These are phyloP conservation scores for Sicus ferrugineus DNA, from an alignment of 2,888 invertebrate genomes.

Conservation along the genomic window DNA sequence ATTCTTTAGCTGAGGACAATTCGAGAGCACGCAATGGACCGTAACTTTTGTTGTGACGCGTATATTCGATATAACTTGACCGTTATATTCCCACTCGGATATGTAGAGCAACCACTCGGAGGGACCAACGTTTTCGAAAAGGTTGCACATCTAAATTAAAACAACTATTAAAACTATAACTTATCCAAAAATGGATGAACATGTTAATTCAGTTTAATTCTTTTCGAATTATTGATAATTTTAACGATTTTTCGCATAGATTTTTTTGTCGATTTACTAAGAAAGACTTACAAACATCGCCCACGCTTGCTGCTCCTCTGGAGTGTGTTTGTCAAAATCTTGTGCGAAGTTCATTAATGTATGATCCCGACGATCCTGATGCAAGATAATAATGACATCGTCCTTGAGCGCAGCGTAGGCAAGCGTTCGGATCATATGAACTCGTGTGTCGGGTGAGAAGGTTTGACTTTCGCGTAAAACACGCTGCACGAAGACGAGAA, in stretches of 20 bases:
- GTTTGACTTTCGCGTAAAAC: constrained; percentile 71
- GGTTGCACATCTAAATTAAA: constrained; percentile 81
- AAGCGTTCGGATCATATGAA: constrained; percentile 75
- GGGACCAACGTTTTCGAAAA: constrained; percentile 87
- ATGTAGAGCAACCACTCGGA: constrained; percentile 95
- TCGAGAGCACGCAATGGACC: constrained; percentile 82
- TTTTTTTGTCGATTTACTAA: neutral
- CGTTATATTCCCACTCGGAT: constrained; percentile 86
- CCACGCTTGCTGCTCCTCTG: constrained; percentile 80
- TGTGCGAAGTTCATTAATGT: constrained; percentile 87
- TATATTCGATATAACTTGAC: constrained; percentile 84
- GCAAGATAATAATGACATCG: constrained; percentile 86
- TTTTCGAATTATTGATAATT: neutral
- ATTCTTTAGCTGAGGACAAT: constrained; percentile 76
- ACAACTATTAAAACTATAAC: no score
- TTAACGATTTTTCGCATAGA: neutral
- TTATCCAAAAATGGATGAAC: no score
- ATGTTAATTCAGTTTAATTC: no score
- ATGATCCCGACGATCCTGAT: constrained; percentile 89
- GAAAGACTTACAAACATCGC: constrained; percentile 76
- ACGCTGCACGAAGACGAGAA: constrained; percentile 78
- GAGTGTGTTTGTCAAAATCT: constrained; percentile 77
- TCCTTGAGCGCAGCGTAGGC: constrained; percentile 84
- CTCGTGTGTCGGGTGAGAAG: constrained; percentile 70
- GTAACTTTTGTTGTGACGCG: constrained; percentile 90